Base-by-base conservation (phyloP, 2,797 vertebrate genomes). In the Rhynchotus rufescens region DNA sequence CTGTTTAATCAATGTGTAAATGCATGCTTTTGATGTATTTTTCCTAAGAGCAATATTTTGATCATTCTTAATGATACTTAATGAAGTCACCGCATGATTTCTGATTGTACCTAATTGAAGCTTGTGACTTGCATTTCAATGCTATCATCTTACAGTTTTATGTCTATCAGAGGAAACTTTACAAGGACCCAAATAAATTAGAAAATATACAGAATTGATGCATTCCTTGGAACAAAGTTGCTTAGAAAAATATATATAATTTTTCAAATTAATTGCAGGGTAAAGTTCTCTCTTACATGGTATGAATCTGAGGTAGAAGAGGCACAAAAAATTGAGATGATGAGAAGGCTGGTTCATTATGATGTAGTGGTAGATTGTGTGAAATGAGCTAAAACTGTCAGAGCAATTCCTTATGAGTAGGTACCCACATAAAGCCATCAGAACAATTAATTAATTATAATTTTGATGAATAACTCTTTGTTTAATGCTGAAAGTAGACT, bases 1-100 rank as follows among this genome's bases (percentile, higher is more conserved):
- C 97, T 97, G 97, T 98, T 98, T 98, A 98, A 98, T 98, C 97
- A 98, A 98, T 98, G 97, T 98, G 97, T 98, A 98, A 98, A 98
- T 98, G 97, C 97, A 97, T 97, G 97, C 97, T 98, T 98, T 98
- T 98, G 98, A 98, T 98, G 97, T 98, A 98, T 98, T 98, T 98
- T 98, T 97, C 97, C 97, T 98, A 98, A 98, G 97, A 98, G 98
- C 97, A 98, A 98, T 98, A 98, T 98, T 98, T 98, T 98, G 97
- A 98, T 98, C 97, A 98, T 98, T 98, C 97, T 98, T 98, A 98
- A 98, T 98, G 98, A 98, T 98, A 98, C 97, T 98, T 98, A 98
- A 98, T 98, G 98, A 98, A 98, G 97, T 98, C 98, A 98, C 98
- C 78, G 95, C 98, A 97, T 98, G 98, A 98, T 98, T 98, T 98